A percentile compares a stretch with the other conserved stretches of the same genome.
Evolutionary conservation across 64 coral and sea anemone species (phyloP).

Genomic region (Pocillopora damicornis): DNA sequence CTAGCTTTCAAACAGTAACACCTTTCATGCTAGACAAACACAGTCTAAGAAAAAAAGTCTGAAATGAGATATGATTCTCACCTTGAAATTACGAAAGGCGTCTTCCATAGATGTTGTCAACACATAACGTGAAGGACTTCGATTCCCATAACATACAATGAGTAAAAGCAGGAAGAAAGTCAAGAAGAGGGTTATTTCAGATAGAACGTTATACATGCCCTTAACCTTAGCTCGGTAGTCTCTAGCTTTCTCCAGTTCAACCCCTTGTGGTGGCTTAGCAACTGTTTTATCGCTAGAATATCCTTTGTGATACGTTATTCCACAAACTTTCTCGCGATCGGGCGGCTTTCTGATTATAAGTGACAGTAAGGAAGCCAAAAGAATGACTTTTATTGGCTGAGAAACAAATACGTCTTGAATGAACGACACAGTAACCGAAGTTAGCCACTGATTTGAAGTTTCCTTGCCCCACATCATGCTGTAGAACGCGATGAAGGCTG

Average conservation of each 20-base stretch:
- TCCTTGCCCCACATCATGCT: constrained; percentile 74
- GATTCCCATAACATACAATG: constrained; percentile 78
- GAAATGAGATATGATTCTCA: constrained; percentile 9
- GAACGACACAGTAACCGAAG: constrained; percentile 68
- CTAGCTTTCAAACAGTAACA: too few species aligned
- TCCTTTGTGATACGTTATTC: constrained; percentile 29
- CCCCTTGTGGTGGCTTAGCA: constrained; percentile 9
- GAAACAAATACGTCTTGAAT: constrained; percentile 64
- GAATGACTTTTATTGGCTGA: constrained; percentile 75
- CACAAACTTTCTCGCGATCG: constrained; percentile 28
- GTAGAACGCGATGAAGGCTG: constrained; percentile 78
- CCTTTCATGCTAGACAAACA: too few species aligned
- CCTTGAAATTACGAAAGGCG: constrained; percentile 55
- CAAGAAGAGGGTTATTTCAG: constrained; percentile 57
- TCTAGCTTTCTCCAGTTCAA: constrained; percentile 43
- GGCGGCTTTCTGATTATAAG: constrained; percentile 54
- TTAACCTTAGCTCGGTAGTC: constrained; percentile 32
- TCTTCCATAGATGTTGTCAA: constrained; percentile 39
- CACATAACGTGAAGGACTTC: constrained; percentile 41
- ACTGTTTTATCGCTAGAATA: not conserved
- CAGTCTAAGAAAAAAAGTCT: too few species aligned
- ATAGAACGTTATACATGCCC: constrained; percentile 32
- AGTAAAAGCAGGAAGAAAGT: constrained; percentile 49
- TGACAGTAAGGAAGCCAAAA: constrained; percentile 53
- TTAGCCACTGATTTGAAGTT: constrained; percentile 87